Conservation (phyloP, 1,140 invertebrate genomes). For the Mizuhopecten yessoensis region DNA sequence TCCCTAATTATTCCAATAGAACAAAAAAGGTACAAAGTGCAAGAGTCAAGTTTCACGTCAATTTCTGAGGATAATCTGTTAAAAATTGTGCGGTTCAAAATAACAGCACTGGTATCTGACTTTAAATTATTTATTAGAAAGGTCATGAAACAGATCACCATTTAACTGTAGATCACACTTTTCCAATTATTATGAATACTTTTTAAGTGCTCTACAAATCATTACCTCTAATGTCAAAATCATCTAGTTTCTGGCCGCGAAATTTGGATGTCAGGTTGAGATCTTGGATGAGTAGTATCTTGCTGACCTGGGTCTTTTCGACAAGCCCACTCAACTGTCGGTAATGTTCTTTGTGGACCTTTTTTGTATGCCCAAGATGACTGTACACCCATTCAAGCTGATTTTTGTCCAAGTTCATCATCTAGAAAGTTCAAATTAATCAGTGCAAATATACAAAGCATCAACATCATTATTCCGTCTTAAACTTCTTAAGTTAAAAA, state of each 20-base stretch:
- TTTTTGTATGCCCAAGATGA: constrained; percentile 50
- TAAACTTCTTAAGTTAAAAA: neutral
- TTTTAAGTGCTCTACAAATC: neutral
- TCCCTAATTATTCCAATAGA: no score
- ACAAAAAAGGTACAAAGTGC: no score
- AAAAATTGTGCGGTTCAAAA: no score
- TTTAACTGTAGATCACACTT: no score
- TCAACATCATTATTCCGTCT: no score
- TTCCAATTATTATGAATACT: no score
- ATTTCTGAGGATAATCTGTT: no score
- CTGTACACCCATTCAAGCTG: constrained; percentile 51
- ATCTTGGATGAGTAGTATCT: constrained; percentile 52
- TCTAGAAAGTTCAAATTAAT: neutral
- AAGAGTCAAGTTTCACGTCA: no score
- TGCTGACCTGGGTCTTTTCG: constrained; percentile 51
- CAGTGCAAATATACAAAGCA: neutral
- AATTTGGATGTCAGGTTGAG: constrained; percentile 57
- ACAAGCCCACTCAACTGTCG: constrained; percentile 45
- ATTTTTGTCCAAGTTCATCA: constrained; percentile 51
- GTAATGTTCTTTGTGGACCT: constrained; percentile 50
- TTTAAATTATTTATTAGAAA: no score
- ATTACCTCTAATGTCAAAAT: constrained; percentile 57
- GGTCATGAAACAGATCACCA: no score
- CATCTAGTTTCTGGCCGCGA: constrained; percentile 52
- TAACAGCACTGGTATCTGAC: no score